Percentiles rank a stretch among this genome's conserved stretches.
Conservation (phyloP, 2,113 vertebrate genomes). For the Pelobates fuscus region DNA sequence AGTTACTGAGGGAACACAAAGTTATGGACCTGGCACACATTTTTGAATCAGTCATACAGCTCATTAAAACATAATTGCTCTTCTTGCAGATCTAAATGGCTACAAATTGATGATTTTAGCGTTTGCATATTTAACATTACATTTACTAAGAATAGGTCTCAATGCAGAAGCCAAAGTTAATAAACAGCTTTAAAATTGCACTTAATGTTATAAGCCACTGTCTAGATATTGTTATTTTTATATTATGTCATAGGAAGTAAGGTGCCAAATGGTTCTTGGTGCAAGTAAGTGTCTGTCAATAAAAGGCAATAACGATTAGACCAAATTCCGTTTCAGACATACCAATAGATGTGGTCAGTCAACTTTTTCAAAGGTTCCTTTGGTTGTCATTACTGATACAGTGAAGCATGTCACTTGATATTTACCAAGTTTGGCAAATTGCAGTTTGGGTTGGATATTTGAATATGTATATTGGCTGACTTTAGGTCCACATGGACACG, state of each 20-base stretch:
- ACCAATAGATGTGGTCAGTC: conserved; percentile 53
- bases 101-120: conserved; percentile 37
- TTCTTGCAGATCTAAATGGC: conserved; percentile 30
- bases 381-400: conserved; percentile 57
- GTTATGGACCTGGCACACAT: conserved; percentile 26
- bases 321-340: conserved; percentile 50
- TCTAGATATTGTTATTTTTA: conserved; percentile 63
- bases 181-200: conserved; percentile 62
- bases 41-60: conserved; percentile 33
- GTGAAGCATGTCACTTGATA: conserved; percentile 58
- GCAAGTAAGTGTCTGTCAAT: conserved; percentile 58
- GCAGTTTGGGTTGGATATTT: conserved; percentile 73
- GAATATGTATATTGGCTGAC: conserved; percentile 70
- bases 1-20: conserved; percentile 20
- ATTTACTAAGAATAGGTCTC: conserved; percentile 61
- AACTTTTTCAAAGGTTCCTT: conserved; percentile 56
- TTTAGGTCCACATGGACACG: conserved; percentile 45
- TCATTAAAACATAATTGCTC: conserved; percentile 43
- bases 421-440: conserved; percentile 66
- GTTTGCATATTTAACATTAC: conserved; percentile 31
- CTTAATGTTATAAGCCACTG: conserved; percentile 60
- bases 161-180: conserved; percentile 67
- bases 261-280: conserved; percentile 57
- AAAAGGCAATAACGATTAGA: conserved; percentile 51
- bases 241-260: conserved; percentile 63